Evolutionary conservation across 2,113 vertebrate species (phyloP).

Genomic region (Gasterosteus aculeatus): DNA sequence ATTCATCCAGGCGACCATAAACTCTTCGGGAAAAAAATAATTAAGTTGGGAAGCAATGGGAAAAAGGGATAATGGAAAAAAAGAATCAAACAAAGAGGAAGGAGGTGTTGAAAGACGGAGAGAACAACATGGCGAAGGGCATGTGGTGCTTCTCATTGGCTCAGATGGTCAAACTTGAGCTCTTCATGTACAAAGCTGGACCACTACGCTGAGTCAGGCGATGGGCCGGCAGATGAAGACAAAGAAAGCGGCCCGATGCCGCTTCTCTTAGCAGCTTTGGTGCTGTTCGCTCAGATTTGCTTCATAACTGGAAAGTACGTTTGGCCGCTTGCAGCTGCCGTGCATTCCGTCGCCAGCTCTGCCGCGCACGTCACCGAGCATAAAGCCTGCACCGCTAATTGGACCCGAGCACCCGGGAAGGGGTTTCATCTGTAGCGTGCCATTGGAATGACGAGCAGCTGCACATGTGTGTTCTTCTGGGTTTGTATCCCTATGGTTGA

Average conservation of each 20-base stretch:
- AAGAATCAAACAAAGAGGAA: conserved; percentile 4
- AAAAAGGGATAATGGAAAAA: conserved; percentile 20
- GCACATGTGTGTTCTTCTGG: neutral
- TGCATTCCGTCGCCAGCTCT: conserved; percentile 20
- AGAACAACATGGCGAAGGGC: neutral
- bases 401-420: conserved; percentile 18
- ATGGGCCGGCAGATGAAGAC: neutral
- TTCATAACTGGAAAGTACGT: conserved; percentile 42
- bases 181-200: neutral
- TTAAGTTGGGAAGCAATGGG: neutral
- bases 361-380: conserved; percentile 33
- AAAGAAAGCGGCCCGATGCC: conserved; percentile 17
- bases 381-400: conserved; percentile 25
- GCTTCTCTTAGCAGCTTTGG: conserved; percentile 26
- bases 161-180: neutral
- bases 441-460: conserved; percentile 4
- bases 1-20: conserved; percentile 43
- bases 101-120: neutral
- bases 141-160: neutral
- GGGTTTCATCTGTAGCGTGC: conserved; percentile 27
- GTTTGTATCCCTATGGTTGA: too few species aligned
- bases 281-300: conserved; percentile 45
- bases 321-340: conserved; percentile 43
- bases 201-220: neutral
- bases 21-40: neutral